Conservation (phyloP, 2,888 invertebrate genomes). For the Amphipoea oculea region DNA sequence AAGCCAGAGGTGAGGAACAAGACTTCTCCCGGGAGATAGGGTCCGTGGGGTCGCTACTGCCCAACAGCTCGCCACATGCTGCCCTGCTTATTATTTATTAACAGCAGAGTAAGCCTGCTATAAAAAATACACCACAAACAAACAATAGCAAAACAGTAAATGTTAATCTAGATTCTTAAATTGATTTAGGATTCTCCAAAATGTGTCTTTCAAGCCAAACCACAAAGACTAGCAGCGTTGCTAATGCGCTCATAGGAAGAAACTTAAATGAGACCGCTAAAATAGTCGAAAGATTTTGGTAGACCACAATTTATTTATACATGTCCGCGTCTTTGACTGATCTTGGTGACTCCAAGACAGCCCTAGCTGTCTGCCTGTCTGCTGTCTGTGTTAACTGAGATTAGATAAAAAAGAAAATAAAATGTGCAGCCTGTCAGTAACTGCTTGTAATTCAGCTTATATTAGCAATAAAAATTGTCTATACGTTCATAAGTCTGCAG, state of each 20-base stretch:
- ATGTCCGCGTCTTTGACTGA: not conserved
- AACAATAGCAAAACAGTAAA: not conserved
- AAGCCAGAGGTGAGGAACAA: no score
- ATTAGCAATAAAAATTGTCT: not conserved
- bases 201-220: not conserved
- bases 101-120: not conserved
- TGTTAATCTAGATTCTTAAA: not conserved
- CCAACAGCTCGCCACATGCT: no score
- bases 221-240: not conserved
- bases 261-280: not conserved
- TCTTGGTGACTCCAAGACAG: not conserved
- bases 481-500: constrained; percentile 29
- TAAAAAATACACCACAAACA: not conserved
- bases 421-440: not conserved
- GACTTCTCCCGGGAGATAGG: no score
- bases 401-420: not conserved
- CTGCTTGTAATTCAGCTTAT: not conserved
- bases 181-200: no score
- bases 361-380: not conserved
- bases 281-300: not conserved
- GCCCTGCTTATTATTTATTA: no score
- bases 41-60: no score
- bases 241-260: not conserved
- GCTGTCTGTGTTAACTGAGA: not conserved
- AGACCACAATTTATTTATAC: not conserved